These are phyloP conservation scores for Macquaria australasica DNA, from an alignment of 2,113 vertebrate genomes.

Conservation along the genomic window DNA sequence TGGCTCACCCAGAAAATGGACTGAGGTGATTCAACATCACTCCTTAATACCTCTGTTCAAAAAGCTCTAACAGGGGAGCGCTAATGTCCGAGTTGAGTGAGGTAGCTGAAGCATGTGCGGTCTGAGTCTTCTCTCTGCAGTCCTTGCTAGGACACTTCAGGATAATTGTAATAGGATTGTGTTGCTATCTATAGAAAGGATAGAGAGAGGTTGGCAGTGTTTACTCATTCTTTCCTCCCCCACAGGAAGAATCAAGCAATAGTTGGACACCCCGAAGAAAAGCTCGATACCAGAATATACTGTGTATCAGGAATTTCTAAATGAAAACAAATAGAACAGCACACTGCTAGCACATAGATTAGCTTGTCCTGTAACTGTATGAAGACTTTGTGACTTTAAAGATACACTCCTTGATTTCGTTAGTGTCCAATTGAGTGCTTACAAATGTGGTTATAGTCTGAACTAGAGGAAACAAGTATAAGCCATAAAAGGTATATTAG, in stretches of 20 bases:
- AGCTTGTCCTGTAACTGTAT: too few relatives aligned
- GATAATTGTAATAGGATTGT: slow-evolving; percentile 89
- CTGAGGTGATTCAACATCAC: neutral
- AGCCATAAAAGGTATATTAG: neutral
- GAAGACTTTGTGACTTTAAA: neutral
- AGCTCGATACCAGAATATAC: neutral
- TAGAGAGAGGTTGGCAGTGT: slow-evolving; percentile 84
- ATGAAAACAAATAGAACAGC: too few relatives aligned
- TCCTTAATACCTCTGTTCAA: neutral
- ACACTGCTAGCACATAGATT: too few relatives aligned
- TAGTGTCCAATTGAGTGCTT: neutral
- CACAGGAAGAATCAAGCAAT: slow-evolving; percentile 81
- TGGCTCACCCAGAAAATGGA: neutral
- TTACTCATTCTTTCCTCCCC: slow-evolving; percentile 86
- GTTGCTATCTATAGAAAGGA: slow-evolving; percentile 87
- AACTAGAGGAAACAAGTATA: neutral
- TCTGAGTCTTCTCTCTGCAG: slow-evolving; percentile 65
- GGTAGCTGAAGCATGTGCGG: slow-evolving; percentile 39
- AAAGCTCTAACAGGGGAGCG: neutral
- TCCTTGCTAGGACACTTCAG: slow-evolving; percentile 86
- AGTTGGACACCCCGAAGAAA: slow-evolving; percentile 45
- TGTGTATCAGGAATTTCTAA: neutral
- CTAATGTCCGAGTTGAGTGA: neutral
- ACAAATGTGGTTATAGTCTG: neutral
- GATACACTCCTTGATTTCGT: neutral